phyloP scores from a whole-genome alignment of 37 sponge, comb jelly and placozoan genomes.

The Beroe forskalii region DNA sequence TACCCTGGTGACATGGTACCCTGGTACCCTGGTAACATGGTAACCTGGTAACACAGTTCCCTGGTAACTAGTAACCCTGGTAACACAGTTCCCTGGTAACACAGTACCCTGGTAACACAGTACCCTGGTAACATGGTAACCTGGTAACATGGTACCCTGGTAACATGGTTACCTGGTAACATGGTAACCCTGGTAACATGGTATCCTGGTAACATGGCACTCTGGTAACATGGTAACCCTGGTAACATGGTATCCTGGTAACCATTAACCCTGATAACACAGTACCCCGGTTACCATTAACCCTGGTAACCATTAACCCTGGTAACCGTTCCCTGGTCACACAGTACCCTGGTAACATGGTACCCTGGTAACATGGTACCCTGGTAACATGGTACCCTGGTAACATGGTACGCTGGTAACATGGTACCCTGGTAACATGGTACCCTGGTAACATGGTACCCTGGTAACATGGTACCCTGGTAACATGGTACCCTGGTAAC shows the following conservation, averaged over 20 bases:
- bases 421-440: too few species aligned
- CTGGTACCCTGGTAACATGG: background rate
- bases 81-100: background rate
- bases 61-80: background rate
- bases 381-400: background rate
- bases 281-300: background rate
- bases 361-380: background rate
- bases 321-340: background rate
- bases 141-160: background rate
- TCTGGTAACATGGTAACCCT: background rate
- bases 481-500: background rate
- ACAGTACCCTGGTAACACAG: too few species aligned
- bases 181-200: background rate
- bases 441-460: background rate
- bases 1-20: too few species aligned
- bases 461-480: background rate
- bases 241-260: background rate
- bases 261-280: background rate
- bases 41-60: background rate
- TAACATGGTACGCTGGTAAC: background rate
- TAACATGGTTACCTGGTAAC: background rate
- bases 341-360: too few species aligned
- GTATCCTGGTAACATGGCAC: too few species aligned
- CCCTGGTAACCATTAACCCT: too few species aligned
- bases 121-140: background rate